Conservation (phyloP, 2,888 invertebrate genomes). For the Epinotia bilunana region DNA sequence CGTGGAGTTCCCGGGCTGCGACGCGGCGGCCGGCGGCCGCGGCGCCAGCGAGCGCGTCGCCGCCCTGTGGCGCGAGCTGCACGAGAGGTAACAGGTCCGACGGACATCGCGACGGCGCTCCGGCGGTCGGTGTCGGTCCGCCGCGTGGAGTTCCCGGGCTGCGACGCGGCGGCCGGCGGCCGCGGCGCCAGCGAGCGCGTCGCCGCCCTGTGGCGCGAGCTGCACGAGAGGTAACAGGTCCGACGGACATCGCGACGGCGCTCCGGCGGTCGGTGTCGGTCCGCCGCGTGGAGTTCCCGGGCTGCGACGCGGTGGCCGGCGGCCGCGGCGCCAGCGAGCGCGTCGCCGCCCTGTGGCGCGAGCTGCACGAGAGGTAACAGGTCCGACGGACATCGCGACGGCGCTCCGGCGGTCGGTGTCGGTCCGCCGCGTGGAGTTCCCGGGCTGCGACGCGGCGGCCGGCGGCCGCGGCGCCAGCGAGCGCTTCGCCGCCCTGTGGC, state of each 20-base stretch:
- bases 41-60: conserved; percentile 95
- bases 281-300: too few species aligned
- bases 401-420: conserved; percentile 96
- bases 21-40: conserved; percentile 95
- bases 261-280: conserved; percentile 95
- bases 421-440: conserved; percentile 89
- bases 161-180: conserved; percentile 95
- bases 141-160: too few species aligned
- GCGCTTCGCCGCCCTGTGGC: too few species aligned
- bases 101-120: conserved; percentile 95
- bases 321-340: conserved; percentile 95
- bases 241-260: conserved; percentile 95
- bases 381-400: conserved; percentile 94
- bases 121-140: conserved; percentile 96
- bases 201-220: conserved; percentile 92
- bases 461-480: conserved; percentile 91
- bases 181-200: conserved; percentile 94
- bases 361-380: conserved; percentile 89
- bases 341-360: conserved; percentile 93
- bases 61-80: conserved; percentile 92
- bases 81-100: conserved; percentile 88
- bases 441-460: conserved; percentile 97
- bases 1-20: too few species aligned
- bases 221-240: conserved; percentile 89
- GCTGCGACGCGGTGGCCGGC: conserved; percentile 95